Percentiles rank a stretch among this genome's conserved stretches.
phyloP scores from a whole-genome alignment of 2,113 vertebrate genomes.

The Piaya cayana region DNA sequence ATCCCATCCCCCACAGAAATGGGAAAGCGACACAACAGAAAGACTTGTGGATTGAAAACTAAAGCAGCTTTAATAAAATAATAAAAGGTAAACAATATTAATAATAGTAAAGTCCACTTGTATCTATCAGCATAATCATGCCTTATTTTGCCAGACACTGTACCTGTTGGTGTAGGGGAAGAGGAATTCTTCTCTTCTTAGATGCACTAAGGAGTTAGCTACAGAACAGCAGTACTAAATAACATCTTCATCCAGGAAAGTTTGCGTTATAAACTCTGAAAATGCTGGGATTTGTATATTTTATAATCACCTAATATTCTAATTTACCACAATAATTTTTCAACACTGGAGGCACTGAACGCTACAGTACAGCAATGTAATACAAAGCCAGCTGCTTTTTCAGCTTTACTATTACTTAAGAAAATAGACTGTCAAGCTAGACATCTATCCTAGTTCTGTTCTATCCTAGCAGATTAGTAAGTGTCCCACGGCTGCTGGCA shows the following conservation, averaged over 20 bases:
- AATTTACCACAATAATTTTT: neutral
- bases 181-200: neutral
- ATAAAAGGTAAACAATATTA: too few relatives aligned
- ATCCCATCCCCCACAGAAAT: too few relatives aligned
- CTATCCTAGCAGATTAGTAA: neutral
- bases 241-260: neutral
- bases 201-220: neutral
- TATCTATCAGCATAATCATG: neutral
- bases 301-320: neutral
- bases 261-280: neutral
- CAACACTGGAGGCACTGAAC: neutral
- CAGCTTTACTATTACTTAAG: neutral
- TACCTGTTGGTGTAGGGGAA: neutral
- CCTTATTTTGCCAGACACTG: neutral
- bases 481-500: neutral
- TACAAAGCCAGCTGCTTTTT: neutral
- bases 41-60: too few relatives aligned
- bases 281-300: neutral
- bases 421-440: neutral
- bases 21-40: too few relatives aligned
- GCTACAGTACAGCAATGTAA: neutral
- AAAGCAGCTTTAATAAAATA: too few relatives aligned
- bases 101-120: too few relatives aligned
- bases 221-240: neutral
- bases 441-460: too few relatives aligned